Conservation (phyloP, 2,113 vertebrate species). For the Upupa epops region DNA sequence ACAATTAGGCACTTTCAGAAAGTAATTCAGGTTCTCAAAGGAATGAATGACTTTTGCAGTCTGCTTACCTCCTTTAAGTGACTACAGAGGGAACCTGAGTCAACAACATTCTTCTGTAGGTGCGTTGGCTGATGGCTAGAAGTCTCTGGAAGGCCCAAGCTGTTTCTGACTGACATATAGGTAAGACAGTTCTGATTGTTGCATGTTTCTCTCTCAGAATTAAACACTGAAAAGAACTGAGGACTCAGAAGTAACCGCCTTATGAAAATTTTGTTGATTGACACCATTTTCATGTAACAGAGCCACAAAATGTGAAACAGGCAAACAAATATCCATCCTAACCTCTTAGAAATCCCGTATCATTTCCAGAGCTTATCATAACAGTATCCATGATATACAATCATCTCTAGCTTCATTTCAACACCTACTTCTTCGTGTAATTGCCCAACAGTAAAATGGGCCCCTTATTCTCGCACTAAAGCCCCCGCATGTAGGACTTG, state of each 20-base stretch:
- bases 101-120: accelerated
- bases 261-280: background rate
- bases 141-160: background rate
- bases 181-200: too few relatives aligned
- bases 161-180: background rate
- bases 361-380: background rate
- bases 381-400: background rate
- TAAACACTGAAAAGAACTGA: background rate
- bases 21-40: background rate
- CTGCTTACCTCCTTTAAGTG: background rate
- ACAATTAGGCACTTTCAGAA: background rate
- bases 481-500: background rate
- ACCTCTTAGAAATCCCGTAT: background rate
- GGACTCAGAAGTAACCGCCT: background rate
- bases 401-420: background rate
- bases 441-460: background rate
- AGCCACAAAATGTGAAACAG: background rate
- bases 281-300: background rate
- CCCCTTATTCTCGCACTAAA: background rate
- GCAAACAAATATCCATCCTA: background rate
- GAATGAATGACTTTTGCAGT: background rate
- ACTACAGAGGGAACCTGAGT: background rate
- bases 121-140: background rate
- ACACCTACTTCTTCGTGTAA: background rate
- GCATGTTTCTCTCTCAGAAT: background rate